Conservation (phyloP, 2,797 vertebrate species). For the Nothura maculosa region DNA sequence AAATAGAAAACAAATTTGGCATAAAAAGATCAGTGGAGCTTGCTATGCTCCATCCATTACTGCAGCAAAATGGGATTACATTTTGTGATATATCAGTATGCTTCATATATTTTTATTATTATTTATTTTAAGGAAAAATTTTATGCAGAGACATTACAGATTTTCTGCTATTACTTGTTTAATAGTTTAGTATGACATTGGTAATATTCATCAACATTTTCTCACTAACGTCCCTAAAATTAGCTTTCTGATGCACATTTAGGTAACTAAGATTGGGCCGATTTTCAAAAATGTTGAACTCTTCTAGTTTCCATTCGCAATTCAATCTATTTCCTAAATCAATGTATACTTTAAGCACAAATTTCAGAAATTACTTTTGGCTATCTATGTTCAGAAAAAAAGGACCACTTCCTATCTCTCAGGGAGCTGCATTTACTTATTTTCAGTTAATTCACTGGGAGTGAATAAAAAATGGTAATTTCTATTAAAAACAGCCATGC, state of each 20-base stretch:
- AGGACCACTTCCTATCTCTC: neutral
- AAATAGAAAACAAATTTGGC: slow-evolving; percentile 39
- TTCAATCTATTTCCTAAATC: neutral
- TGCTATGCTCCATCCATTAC: slow-evolving; percentile 12
- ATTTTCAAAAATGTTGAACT: slow-evolving; percentile 22
- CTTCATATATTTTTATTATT: slow-evolving; percentile 61
- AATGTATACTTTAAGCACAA: neutral
- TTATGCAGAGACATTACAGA: slow-evolving; percentile 48
- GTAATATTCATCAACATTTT: slow-evolving; percentile 41
- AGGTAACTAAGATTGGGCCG: neutral
- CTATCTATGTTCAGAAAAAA: neutral
- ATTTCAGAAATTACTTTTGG: slow-evolving; percentile 20
- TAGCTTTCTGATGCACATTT: slow-evolving; percentile 38
- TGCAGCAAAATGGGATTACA: slow-evolving; percentile 39
- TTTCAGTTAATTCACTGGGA: neutral
- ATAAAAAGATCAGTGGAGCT: slow-evolving; percentile 27
- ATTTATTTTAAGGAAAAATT: slow-evolving; percentile 69
- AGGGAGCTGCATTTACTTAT: neutral
- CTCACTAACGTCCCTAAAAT: slow-evolving; percentile 29
- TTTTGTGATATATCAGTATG: neutral
- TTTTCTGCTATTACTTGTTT: slow-evolving; percentile 57
- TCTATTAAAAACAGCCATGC: neutral
- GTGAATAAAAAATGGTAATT: neutral
- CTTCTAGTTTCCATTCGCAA: slow-evolving; percentile 18
- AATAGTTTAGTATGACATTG: slow-evolving; percentile 54